phyloP scores from a whole-genome alignment of 2,888 invertebrate species.

The Microctonus brassicae region DNA sequence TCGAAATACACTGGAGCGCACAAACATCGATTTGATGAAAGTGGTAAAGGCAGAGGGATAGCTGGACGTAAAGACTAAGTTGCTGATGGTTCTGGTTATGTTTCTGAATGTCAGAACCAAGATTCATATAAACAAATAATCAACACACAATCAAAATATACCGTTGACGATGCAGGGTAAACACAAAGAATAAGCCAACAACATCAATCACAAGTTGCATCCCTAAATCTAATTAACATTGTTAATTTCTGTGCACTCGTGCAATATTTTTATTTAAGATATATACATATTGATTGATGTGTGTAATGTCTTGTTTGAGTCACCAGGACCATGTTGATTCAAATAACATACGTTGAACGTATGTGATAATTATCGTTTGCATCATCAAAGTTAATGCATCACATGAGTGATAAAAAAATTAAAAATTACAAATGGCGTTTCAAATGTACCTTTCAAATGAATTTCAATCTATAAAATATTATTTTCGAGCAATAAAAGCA shows the following conservation, averaged over 20 bases:
- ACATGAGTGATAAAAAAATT: no score
- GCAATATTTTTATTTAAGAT: no score
- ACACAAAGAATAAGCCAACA: background rate
- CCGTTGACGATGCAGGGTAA: background rate
- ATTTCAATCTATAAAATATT: background rate
- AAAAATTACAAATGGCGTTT: no score
- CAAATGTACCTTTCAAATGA: no score
- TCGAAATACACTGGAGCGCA: slow-evolving; percentile 91
- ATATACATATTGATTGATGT: no score
- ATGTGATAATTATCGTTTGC: background rate
- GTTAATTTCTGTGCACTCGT: no score
- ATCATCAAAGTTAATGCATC: no score
- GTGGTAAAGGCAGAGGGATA: slow-evolving; percentile 89
- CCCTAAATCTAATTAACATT: background rate
- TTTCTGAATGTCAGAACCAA: slow-evolving; percentile 87
- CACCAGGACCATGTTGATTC: background rate
- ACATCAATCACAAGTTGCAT: background rate
- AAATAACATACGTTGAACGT: background rate
- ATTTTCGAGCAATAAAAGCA: background rate
- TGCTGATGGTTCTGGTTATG: slow-evolving; percentile 83
- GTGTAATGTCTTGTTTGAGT: no score
- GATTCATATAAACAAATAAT: slow-evolving; percentile 72
- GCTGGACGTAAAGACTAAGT: slow-evolving; percentile 85
- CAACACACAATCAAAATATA: slow-evolving; percentile 38
- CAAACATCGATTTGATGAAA: slow-evolving; percentile 86